phyloP scores from a whole-genome alignment of 2,888 invertebrate species.

The Eurytoma californica region DNA sequence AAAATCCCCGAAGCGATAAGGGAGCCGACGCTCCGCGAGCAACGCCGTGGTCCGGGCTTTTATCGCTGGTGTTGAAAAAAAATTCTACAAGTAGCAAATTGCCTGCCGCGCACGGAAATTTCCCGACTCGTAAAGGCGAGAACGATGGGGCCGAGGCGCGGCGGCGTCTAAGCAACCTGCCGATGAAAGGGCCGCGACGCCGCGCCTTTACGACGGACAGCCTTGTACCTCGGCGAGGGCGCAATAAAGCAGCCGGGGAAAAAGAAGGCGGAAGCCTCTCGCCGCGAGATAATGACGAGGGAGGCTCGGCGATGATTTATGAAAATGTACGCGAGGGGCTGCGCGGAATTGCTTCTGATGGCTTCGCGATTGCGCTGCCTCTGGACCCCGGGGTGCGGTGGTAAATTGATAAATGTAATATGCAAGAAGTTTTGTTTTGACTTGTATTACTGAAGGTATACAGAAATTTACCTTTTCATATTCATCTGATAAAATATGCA shows the following conservation, averaged over 20 bases:
- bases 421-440: no score
- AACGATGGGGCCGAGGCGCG: neutral
- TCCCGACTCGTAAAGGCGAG: slow-evolving; percentile 48
- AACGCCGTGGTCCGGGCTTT: neutral
- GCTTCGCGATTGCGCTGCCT: neutral
- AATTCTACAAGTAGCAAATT: slow-evolving; percentile 12
- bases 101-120: slow-evolving; percentile 40
- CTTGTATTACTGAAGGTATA: no score
- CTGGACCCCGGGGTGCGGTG: neutral
- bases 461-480: no score
- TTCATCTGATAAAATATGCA: no score
- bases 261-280: no score
- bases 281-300: slow-evolving; percentile 17
- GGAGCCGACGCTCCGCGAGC: neutral
- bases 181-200: slow-evolving; percentile 16
- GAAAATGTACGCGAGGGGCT: neutral
- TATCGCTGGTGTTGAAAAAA: neutral
- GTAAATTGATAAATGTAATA: no score
- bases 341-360: neutral
- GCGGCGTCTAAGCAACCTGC: slow-evolving; percentile 19
- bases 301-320: slow-evolving; percentile 25
- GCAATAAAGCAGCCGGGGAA: no score
- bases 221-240: no score
- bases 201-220: slow-evolving; percentile 27
- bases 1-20: no score